phyloP scores from a whole-genome alignment of 2,113 vertebrate genomes.

The Oxyura jamaicensis region DNA sequence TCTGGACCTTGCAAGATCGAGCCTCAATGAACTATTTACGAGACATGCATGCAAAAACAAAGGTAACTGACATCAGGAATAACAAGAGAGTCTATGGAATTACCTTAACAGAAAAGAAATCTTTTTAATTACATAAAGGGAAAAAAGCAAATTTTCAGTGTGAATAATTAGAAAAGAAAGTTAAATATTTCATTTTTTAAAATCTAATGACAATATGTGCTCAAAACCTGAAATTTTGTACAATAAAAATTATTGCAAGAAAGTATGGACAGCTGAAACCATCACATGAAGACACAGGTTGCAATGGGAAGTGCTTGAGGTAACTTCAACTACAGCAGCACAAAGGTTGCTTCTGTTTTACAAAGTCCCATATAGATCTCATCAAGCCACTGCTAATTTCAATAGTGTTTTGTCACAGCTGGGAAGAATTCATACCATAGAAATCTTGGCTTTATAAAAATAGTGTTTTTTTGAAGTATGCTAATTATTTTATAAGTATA shows the following conservation, averaged over 20 bases:
- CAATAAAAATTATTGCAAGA: not conserved
- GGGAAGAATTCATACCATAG: constrained; percentile 43
- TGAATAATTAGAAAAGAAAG: not conserved
- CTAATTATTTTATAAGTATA: constrained; percentile 64
- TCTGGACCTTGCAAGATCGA: constrained; percentile 3
- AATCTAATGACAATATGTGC: not conserved
- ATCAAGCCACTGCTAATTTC: constrained; percentile 52
- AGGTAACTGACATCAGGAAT: constrained; percentile 12
- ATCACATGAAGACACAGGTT: not conserved
- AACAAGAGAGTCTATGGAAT: not conserved
- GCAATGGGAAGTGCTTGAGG: not conserved
- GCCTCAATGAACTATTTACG: constrained; percentile 41
- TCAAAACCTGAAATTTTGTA: not conserved
- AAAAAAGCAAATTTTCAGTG: not conserved
- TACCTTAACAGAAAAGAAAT: not conserved
- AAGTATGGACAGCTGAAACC: not conserved
- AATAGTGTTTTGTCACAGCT: constrained; percentile 60
- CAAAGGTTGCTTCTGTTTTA: constrained; percentile 21
- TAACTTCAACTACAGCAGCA: not conserved
- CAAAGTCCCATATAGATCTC: constrained; percentile 8
- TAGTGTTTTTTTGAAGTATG: constrained; percentile 24
- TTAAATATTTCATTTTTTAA: not conserved
- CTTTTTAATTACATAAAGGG: not conserved
- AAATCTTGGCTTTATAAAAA: constrained; percentile 49
- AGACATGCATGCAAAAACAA: not conserved